Evolutionary conservation across 1,140 invertebrate species (phyloP).

Genomic region (Druon quercuslanigerum): DNA sequence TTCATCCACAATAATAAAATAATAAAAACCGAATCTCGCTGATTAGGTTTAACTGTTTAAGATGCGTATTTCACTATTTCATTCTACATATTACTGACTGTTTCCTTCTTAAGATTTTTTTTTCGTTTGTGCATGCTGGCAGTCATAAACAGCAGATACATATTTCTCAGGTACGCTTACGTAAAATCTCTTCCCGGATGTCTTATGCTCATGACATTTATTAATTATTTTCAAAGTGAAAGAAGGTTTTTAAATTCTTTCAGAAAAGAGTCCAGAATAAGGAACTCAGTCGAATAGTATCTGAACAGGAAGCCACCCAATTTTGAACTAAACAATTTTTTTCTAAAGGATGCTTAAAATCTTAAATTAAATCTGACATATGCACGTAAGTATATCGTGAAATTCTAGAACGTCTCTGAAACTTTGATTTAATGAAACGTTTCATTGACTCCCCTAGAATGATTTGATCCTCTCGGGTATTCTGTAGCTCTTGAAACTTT

Average conservation of each 20-base stretch:
- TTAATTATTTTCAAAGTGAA: not conserved
- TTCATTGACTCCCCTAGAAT: too few relatives aligned
- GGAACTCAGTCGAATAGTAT: too few relatives aligned
- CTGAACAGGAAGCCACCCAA: too few relatives aligned
- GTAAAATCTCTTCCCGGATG: slow-evolving; percentile 27
- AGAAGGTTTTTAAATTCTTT: too few relatives aligned
- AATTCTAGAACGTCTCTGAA: too few relatives aligned
- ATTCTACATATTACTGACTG: slow-evolving; percentile 13
- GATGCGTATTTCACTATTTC: slow-evolving; percentile 20
- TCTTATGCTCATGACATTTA: not conserved
- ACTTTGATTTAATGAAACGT: too few relatives aligned
- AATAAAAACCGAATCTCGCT: not conserved
- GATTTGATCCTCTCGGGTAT: not conserved
- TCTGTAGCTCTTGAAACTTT: not conserved
- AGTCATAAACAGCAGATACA: slow-evolving; percentile 6
- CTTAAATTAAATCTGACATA: too few relatives aligned
- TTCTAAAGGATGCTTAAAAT: too few relatives aligned
- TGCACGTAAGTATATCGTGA: too few relatives aligned
- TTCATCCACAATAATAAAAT: slow-evolving; percentile 7
- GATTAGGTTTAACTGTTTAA: not conserved
- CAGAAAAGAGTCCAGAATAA: too few relatives aligned
- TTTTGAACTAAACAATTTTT: too few relatives aligned
- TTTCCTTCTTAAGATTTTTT: not conserved
- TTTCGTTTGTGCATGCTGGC: slow-evolving; percentile 1
- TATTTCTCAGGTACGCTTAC: slow-evolving; percentile 13